These are phyloP conservation scores for Chaenodraco wilsoni DNA, from an alignment of 2,797 vertebrate genomes.

Conservation along the genomic window DNA sequence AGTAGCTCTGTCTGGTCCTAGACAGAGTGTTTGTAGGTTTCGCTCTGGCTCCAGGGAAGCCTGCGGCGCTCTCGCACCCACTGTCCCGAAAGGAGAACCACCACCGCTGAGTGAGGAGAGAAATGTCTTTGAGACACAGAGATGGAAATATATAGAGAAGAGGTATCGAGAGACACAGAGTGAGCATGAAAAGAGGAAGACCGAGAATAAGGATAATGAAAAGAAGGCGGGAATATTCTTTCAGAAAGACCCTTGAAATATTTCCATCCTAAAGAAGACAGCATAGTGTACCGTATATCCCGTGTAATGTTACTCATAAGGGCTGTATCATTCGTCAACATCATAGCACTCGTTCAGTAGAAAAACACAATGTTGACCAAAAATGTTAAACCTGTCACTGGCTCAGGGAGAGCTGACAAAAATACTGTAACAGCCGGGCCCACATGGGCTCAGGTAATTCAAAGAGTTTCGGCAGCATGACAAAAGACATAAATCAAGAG, in stretches of 20 bases:
- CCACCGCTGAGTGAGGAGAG: slow-evolving; percentile 70
- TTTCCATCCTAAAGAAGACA: slow-evolving; percentile 57
- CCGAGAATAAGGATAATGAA: slow-evolving; percentile 10
- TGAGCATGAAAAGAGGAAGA: slow-evolving; percentile 13
- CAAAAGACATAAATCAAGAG: slow-evolving; percentile 82
- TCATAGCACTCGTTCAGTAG: slow-evolving; percentile 40
- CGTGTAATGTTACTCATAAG: slow-evolving; percentile 1
- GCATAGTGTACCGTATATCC: slow-evolving; percentile 2
- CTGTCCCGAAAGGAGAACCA: slow-evolving; percentile 74
- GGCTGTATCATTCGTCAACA: slow-evolving; percentile 27
- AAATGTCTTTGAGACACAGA: slow-evolving; percentile 75
- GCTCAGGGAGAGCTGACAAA: slow-evolving; percentile 39
- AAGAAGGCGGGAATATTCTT: slow-evolving; percentile 29
- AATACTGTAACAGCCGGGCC: slow-evolving; percentile 49
- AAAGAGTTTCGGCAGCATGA: slow-evolving; percentile 70
- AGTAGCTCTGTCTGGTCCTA: slow-evolving; percentile 69
- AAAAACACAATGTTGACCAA: slow-evolving; percentile 27
- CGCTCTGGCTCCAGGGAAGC: slow-evolving; percentile 81
- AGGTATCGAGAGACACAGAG: slow-evolving; percentile 24
- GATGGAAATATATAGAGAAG: slow-evolving; percentile 63
- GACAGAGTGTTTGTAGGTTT: slow-evolving; percentile 80
- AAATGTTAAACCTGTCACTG: slow-evolving; percentile 47
- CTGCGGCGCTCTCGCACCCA: slow-evolving; percentile 76
- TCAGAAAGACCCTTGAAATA: slow-evolving; percentile 55
- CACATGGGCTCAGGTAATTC: slow-evolving; percentile 71